Evolutionary conservation across 1,140 invertebrate genomes (phyloP), one percentile per base, ranked within the genome.

Genomic region (Drosophila ohnishii): DNA sequence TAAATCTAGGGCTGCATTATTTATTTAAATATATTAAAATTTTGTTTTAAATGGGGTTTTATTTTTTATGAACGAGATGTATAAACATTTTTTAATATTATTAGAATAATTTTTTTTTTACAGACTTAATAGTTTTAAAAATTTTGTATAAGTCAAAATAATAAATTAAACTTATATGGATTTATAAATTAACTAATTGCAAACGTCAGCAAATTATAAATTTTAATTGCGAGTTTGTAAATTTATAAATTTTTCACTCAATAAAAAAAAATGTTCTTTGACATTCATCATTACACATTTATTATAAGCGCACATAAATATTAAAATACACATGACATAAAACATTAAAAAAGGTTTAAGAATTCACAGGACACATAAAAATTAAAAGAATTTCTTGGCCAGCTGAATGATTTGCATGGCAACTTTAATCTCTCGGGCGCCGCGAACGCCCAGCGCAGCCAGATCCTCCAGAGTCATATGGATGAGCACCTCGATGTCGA

Each of bases 391-490:
- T n/a, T 71, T 30, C 42, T 86, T 86, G 22, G 82, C 82, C 40
- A 86, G 50, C 45, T 86, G 65, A 32, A 86, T 75, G 0, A 81
- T 35, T 34, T 81, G 63, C 44, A 86, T 39, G 11, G 75, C 70
- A 8, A 81, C 13, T 25, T 81, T 75, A 0, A 86, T 44, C 60
- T 86, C 82, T 8, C 73, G 66, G 8, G 71, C 78, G 0, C 82
- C 82, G 2, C 75, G 69, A 2, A 86, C 71, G 1, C 82, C 82
- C 13, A 86, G 57, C 5, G 78, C 64, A 16, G 74, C 78, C 35
- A 86, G 48, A 42, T 86, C 82, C n/a, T 86, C 78, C 6, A 86
- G 40, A 30, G 82, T 86, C 82, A 86, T 81, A 30, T 69, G 78
- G 14, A 86, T 75, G 0, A 86, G 57, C 7, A 86, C 82, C 10